phyloP scores from a whole-genome alignment of 2,113 vertebrate genomes.

The Ibidorhyncha struthersii region DNA sequence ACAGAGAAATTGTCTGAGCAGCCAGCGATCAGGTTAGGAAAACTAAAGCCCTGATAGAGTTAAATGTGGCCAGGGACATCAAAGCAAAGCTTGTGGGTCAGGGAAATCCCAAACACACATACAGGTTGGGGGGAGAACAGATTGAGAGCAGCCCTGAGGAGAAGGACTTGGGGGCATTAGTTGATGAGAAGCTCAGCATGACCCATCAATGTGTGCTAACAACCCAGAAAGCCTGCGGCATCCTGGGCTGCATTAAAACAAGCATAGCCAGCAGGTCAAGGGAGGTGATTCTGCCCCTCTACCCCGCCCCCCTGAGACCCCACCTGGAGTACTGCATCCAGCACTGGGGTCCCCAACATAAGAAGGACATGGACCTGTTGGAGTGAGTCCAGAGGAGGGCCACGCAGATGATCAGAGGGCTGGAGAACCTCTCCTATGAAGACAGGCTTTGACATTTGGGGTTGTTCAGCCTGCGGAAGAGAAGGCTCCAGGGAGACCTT shows the following conservation, averaged over 20 bases:
- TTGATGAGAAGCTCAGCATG: not conserved
- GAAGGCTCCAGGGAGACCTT: not conserved
- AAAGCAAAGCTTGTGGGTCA: not conserved
- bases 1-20: not conserved
- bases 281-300: too few relatives aligned
- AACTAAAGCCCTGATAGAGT: not conserved
- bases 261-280: too few relatives aligned
- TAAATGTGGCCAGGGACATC: not conserved
- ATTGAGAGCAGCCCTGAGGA: not conserved
- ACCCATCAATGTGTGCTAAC: too few relatives aligned
- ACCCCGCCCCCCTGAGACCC: too few relatives aligned
- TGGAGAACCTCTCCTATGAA: not conserved
- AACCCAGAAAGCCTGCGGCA: too few relatives aligned
- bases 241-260: too few relatives aligned
- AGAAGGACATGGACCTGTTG: not conserved
- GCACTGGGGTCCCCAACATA: too few relatives aligned
- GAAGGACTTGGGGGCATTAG: not conserved
- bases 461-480: not conserved
- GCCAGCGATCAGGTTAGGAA: not conserved
- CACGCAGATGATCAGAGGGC: not conserved
- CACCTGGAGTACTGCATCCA: too few relatives aligned
- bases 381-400: not conserved
- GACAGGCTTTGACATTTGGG: not conserved
- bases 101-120: not conserved
- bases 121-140: not conserved